These are phyloP conservation scores for Labrus mixtus DNA, from an alignment of 2,113 vertebrate species.

Conservation along the genomic window DNA sequence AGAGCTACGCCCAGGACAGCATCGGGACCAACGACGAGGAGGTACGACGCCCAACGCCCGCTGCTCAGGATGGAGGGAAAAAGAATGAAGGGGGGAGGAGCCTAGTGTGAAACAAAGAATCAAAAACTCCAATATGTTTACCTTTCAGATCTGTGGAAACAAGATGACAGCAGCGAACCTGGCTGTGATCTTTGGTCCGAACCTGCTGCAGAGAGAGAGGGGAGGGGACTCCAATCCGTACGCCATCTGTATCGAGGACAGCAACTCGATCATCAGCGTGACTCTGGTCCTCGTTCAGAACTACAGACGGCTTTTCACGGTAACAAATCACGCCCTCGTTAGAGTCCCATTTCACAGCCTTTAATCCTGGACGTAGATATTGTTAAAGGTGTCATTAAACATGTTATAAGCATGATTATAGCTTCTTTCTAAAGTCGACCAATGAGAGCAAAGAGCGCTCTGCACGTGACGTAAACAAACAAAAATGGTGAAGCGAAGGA, in stretches of 20 bases:
- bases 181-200: slow-evolving; percentile 93
- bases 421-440: no score
- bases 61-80: no score
- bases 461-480: no score
- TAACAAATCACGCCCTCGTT: slow-evolving; percentile 40
- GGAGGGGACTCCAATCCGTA: slow-evolving; percentile 78
- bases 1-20: slow-evolving; percentile 85
- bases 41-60: slow-evolving; percentile 71
- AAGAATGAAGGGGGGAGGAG: no score
- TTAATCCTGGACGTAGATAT: no score
- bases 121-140: background rate
- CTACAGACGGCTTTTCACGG: slow-evolving; percentile 88
- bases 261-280: slow-evolving; percentile 88
- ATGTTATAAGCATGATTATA: no score
- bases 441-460: no score
- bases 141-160: slow-evolving; percentile 89
- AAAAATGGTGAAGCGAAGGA: no score
- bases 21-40: slow-evolving; percentile 81
- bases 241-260: slow-evolving; percentile 87
- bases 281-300: slow-evolving; percentile 90
- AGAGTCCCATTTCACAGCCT: no score
- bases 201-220: slow-evolving; percentile 88
- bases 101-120: no score
- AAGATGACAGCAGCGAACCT: slow-evolving; percentile 94
- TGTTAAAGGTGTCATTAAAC: no score